Base-by-base conservation (phyloP, 1,140 invertebrate species). In the Pygmarrhopalites habei region DNA sequence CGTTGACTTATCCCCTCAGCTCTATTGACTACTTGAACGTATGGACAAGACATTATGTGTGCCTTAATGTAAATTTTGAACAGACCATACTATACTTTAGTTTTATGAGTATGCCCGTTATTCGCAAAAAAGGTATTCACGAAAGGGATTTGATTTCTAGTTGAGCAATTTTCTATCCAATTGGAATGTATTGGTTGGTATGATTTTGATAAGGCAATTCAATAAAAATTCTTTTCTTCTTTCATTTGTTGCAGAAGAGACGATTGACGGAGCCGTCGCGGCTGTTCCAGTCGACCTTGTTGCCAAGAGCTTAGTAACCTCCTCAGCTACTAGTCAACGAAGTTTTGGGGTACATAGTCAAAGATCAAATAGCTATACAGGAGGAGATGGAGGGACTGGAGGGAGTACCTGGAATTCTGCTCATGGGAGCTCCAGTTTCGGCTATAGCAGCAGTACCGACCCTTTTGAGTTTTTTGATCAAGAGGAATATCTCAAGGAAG, bases 401-500 rank as follows among this genome's bases (percentile, higher is more conserved):
- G 53, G 35, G 23, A 64, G 62, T 43, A 58, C 62, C 15, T 58
- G 55, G 53, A 58, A 64, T 52, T 57, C 62, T 52, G n/a, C 47
- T 44, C 41, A 29, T 29, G 17, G 41, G 30, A 17, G 30, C 58
- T 2, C 58, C 47, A n/a, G 30, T n/a, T n/a, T n/a, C n/a, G 46
- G 23, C 25, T 10, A 28, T 52, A 17, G 21, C 12, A 28, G 29
- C 43, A 58, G 41, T 29, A 47, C 51, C 14, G 55, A 71, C 43
- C 69, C 69, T 2, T 71, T 68, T 30, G 64, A 68, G 29, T 60
- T 49, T 41, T 71, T 71, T 29, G 69, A 71, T 58, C 25, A 60
- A 53, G 69, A 71, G 25, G 47, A 49, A 0, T 71, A 71, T 39
- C 59, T 71, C 1, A 23, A 41, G 15, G 69, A 51, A 19, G 69